A percentile compares a stretch with the other conserved stretches of the same genome.
Evolutionary conservation across 2,113 vertebrate species (phyloP).

Genomic region (Rutilus rutilus): DNA sequence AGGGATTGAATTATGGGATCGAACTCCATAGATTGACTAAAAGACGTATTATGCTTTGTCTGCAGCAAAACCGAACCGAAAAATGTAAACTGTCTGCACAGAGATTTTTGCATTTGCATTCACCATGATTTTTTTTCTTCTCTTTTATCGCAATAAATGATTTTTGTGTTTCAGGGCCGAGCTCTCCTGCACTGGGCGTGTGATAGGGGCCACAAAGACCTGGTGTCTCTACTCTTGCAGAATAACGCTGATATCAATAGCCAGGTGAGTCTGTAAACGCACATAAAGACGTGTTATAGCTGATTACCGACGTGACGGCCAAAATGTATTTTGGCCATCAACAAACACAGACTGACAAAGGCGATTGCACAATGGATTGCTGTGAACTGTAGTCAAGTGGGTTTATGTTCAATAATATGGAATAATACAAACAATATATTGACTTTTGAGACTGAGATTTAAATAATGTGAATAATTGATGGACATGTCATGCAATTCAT

Average conservation of each 20-base stretch:
- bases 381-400: background rate
- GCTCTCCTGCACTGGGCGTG: constrained; percentile 94
- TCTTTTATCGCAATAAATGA: background rate
- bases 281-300: background rate
- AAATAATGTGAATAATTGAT: no score
- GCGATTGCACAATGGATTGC: background rate
- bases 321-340: background rate
- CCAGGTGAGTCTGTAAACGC: constrained; percentile 81
- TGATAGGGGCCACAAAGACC: constrained; percentile 94
- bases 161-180: constrained; percentile 81
- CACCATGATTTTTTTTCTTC: background rate
- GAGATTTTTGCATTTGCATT: background rate
- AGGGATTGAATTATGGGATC: constrained; percentile 27
- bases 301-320: background rate
- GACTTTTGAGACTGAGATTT: background rate
- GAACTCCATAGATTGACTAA: background rate
- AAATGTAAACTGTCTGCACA: background rate
- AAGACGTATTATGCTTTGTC: background rate
- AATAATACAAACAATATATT: background rate
- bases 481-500: no score
- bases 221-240: constrained; percentile 88
- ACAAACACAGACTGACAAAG: background rate
- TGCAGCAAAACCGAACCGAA: background rate
- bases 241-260: constrained; percentile 88
- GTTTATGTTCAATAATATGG: background rate